Evolutionary conservation across 2,888 invertebrate species (phyloP), one percentile per base, ranked within the genome.

Genomic region (Argyresthia goedartella): DNA sequence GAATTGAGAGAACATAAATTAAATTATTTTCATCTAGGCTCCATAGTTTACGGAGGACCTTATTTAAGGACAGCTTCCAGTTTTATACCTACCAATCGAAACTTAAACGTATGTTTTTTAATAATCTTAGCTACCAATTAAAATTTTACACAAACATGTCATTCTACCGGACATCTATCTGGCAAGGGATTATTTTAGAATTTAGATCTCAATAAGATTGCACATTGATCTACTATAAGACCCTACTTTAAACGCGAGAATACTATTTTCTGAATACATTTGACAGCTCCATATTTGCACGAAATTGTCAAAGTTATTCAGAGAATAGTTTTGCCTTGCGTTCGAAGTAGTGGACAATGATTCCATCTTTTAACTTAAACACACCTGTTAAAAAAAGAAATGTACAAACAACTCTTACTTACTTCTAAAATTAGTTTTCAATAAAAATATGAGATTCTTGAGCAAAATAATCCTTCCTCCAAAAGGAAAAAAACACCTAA

Each of bases 1-100:
- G 84, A 87, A 86, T 86, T 80, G 81, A 84, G 80, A 84, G 79
- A 85, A 85, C 81, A 85, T 79, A 74, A 72, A 80, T 81, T 81
- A 82, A 78, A 76, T 76, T 65, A 69, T 73, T 76, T 67, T n/a
- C 43, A 51, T 8, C 39, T 13, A 63, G 67, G 63, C 62, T 63
- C 67, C 6, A 25, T 25, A 2, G 25, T 68, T 69, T 68, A 65
- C 69, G 71, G 76, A 77, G 66, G 68, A 67, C 71, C 76, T 76
- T 76, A 73, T 66, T 69, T 63, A 64, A 73, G 71, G 72, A 81
- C 70, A 76, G 68, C 63, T 71, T 60, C 67, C 70, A 67, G 67
- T 67, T 46, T 16, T 16, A 70, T 62, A 70, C 66, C 73, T 76
- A 77, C 70, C 61, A 66, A 72, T 71, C 71, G 64, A 70, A 84